A percentile compares a stretch with the other conserved stretches of the same genome.
Conservation (phyloP, 2,888 invertebrate genomes). For the Oxyscelio sp. region DNA sequence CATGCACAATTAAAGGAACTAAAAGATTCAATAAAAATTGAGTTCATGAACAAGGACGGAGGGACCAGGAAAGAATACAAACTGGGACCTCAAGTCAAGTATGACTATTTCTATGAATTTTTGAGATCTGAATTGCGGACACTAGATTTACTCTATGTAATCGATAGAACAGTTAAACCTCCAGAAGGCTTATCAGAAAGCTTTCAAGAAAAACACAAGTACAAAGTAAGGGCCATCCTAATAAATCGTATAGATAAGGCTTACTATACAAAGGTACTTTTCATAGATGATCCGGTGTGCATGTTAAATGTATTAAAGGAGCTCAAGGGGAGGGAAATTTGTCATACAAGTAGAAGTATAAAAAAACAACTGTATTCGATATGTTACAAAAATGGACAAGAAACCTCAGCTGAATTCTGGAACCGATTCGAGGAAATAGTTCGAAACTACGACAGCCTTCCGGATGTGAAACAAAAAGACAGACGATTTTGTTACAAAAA, state of each 20-base stretch:
- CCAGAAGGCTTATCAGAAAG: slow-evolving; percentile 54
- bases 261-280: slow-evolving; percentile 68
- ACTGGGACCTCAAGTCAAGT: slow-evolving; percentile 56
- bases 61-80: slow-evolving; percentile 66
- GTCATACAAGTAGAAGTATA: slow-evolving; percentile 52
- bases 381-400: slow-evolving; percentile 28
- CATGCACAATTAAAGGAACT: too few relatives aligned
- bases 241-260: slow-evolving; percentile 71
- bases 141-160: slow-evolving; percentile 64
- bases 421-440: slow-evolving; percentile 70
- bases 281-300: slow-evolving; percentile 52
- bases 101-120: slow-evolving; percentile 68
- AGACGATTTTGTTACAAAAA: too few relatives aligned
- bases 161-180: slow-evolving; percentile 51
- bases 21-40: slow-evolving; percentile 5
- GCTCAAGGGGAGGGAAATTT: slow-evolving; percentile 63
- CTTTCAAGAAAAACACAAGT: slow-evolving; percentile 63
- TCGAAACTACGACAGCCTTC: slow-evolving; percentile 42
- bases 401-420: slow-evolving; percentile 57
- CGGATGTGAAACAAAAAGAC: not conserved
- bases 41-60: slow-evolving; percentile 57
- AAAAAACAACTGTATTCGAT: slow-evolving; percentile 34
- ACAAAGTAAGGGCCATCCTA: slow-evolving; percentile 72
- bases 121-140: slow-evolving; percentile 67
- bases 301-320: slow-evolving; percentile 51